A percentile compares a stretch with the other conserved stretches of the same genome.
Conservation (phyloP, 53 echinoderm and acorn worm genomes). For the Mesocentrotus franciscanus region DNA sequence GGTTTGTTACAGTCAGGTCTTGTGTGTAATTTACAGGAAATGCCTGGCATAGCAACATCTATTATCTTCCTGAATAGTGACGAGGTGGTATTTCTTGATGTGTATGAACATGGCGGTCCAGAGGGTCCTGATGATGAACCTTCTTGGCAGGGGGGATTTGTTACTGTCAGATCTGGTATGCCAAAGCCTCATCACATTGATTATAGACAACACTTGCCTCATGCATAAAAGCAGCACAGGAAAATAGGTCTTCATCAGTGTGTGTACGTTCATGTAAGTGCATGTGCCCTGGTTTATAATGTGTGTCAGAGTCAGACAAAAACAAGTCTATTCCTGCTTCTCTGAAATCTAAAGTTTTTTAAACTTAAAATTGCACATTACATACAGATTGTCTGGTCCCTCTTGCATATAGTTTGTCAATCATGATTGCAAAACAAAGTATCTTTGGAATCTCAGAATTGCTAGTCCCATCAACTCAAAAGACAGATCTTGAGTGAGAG, state of each 20-base stretch:
- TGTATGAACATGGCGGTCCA: neutral
- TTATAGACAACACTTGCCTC: conserved; percentile 14
- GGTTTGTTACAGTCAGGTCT: neutral
- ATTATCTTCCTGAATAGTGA: neutral
- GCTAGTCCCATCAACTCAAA: too few relatives aligned
- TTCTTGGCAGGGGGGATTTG: conserved; percentile 30
- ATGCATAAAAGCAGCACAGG: neutral
- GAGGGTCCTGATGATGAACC: neutral
- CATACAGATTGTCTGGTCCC: too few relatives aligned
- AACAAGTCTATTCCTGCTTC: neutral
- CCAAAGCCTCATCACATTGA: conserved; percentile 35
- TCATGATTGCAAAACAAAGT: too few relatives aligned
- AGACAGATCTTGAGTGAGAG: too few relatives aligned
- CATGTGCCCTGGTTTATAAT: neutral
- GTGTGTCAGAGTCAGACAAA: neutral
- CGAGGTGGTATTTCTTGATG: neutral
- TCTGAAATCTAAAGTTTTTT: neutral
- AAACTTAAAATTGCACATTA: neutral
- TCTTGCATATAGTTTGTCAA: too few relatives aligned
- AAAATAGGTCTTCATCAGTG: neutral
- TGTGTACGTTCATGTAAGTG: neutral
- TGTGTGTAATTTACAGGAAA: neutral
- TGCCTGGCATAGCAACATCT: neutral
- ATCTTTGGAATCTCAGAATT: too few relatives aligned
- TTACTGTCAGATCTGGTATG: conserved; percentile 39